Conservation (phyloP, 2,888 invertebrate genomes). For the Pardosa pseudoannulata region DNA sequence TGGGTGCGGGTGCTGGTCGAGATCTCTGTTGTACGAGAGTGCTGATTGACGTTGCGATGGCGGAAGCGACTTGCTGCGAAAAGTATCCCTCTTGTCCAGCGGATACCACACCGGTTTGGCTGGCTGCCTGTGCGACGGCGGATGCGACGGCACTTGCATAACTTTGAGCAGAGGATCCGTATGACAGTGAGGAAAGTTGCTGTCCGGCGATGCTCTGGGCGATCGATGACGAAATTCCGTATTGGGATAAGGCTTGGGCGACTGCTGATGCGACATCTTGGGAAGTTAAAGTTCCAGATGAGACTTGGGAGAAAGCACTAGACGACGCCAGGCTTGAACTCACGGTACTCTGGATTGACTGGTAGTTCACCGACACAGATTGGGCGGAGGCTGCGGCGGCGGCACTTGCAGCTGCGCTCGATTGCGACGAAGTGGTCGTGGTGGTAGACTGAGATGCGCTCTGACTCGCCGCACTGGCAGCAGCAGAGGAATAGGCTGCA, state of each 20-base stretch:
- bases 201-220: conserved; percentile 11
- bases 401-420: not conserved
- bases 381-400: not conserved
- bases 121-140: not conserved
- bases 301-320: not conserved
- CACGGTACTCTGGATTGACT: conserved; percentile 9
- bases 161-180: not conserved
- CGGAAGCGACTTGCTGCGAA: not conserved
- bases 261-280: not conserved
- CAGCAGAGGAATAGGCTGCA: not conserved
- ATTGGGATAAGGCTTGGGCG: not conserved
- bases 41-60: not conserved
- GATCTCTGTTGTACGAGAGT: not conserved
- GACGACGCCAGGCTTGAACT: not conserved
- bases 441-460: not conserved
- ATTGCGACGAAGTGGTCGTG: not conserved
- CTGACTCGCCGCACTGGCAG: not conserved
- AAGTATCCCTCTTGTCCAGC: conserved; percentile 19
- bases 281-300: not conserved
- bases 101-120: not conserved
- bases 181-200: not conserved
- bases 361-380: not conserved
- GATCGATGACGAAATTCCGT: not conserved
- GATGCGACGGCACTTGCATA: conserved; percentile 8
- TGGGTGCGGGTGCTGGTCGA: not conserved